Evolutionary conservation across 2,888 invertebrate species (phyloP).

Genomic region (Crepidodera aurea): DNA sequence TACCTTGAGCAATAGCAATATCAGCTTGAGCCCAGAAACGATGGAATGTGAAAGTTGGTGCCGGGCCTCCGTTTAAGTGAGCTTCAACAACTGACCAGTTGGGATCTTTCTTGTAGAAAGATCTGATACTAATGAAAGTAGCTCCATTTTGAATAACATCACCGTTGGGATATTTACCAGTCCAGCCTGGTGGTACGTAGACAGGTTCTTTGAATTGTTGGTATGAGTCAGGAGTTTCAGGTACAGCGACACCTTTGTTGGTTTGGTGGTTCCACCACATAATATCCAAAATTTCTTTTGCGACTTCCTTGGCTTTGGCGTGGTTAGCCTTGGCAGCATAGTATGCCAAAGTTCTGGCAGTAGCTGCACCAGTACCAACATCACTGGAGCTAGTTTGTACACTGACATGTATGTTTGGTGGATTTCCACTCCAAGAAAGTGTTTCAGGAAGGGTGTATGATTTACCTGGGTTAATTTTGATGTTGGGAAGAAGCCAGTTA

Average conservation of each 20-base stretch:
- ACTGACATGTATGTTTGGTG: constrained; percentile 43
- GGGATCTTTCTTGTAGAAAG: constrained; percentile 43
- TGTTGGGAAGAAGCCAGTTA: constrained; percentile 38
- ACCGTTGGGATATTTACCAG: constrained; percentile 43
- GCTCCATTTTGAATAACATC: constrained; percentile 43
- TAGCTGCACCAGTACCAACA: constrained; percentile 45
- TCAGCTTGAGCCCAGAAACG: constrained; percentile 47
- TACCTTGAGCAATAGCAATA: no score
- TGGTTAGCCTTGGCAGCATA: constrained; percentile 45
- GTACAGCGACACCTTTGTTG: constrained; percentile 40
- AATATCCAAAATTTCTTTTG: constrained; percentile 43
- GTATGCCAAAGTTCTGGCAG: constrained; percentile 45
- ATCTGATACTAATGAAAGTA: constrained; percentile 45
- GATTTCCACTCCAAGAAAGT: constrained; percentile 43
- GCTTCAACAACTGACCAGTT: constrained; percentile 39
- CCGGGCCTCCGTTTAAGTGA: constrained; percentile 40
- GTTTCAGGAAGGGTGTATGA: constrained; percentile 42
- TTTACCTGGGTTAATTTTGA: constrained; percentile 33
- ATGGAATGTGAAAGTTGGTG: constrained; percentile 43
- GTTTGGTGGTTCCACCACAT: constrained; percentile 40
- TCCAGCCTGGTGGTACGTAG: constrained; percentile 46
- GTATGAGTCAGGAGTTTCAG: constrained; percentile 42
- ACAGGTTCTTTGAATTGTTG: constrained; percentile 41
- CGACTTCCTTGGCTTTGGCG: constrained; percentile 36
- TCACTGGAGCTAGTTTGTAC: constrained; percentile 38